These are phyloP conservation scores for Varecia variegata DNA, from an alignment of 2,797 vertebrate species.

Conservation along the genomic window DNA sequence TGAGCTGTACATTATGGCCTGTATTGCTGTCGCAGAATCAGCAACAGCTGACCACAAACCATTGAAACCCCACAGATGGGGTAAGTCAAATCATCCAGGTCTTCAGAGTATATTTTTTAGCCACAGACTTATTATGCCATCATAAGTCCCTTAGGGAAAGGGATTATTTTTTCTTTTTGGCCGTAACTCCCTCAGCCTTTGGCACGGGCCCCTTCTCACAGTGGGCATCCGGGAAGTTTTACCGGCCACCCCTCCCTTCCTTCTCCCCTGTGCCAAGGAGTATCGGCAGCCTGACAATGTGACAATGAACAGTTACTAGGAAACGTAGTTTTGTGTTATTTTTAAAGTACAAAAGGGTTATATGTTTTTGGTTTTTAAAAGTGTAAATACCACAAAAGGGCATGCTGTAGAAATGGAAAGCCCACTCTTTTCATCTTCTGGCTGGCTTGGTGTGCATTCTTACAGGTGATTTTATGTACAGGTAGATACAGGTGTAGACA, in stretches of 20 bases:
- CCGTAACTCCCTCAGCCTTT: neutral
- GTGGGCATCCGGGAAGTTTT: slow-evolving; percentile 18
- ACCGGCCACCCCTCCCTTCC: neutral
- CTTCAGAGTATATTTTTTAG: neutral
- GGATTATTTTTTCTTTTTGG: neutral
- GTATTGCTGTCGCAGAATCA: neutral
- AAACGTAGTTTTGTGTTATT: neutral
- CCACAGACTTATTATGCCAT: neutral
- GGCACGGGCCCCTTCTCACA: neutral
- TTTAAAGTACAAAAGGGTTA: neutral
- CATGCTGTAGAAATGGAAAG: neutral
- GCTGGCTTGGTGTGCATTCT: neutral
- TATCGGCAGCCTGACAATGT: no score
- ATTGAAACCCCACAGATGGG: neutral
- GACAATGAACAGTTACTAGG: neutral
- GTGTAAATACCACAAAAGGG: neutral
- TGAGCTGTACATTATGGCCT: neutral
- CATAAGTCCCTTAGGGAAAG: neutral
- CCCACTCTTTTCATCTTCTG: neutral
- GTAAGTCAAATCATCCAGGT: neutral
- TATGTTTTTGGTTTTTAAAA: neutral
- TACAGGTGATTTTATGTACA: neutral
- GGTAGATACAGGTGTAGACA: neutral
- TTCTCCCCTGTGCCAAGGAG: neutral
- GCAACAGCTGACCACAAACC: neutral